phyloP scores from a whole-genome alignment of 2,113 vertebrate species.

The Caracal caracal region DNA sequence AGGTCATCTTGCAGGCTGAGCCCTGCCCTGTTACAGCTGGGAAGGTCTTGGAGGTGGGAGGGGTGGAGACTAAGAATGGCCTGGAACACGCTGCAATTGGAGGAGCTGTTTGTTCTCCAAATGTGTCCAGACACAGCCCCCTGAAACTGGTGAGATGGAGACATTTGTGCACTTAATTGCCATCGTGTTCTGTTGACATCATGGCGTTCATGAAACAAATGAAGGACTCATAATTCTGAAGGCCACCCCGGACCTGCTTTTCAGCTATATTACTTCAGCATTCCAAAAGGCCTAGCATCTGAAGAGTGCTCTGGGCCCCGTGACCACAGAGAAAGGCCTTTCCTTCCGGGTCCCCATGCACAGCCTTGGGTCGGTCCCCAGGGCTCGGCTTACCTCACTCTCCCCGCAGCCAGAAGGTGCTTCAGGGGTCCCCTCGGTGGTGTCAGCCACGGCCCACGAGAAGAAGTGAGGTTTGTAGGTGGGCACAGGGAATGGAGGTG shows the following conservation, averaged over 20 bases:
- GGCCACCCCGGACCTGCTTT: background rate
- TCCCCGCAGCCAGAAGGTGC: background rate
- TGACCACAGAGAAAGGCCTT: background rate
- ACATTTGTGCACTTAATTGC: too few species aligned
- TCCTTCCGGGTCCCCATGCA: background rate
- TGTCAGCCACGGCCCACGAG: background rate
- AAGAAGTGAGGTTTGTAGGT: conserved; percentile 54
- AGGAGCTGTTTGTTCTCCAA: background rate
- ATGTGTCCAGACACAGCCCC: background rate
- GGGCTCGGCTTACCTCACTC: background rate
- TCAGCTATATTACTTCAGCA: background rate
- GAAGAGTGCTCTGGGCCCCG: background rate
- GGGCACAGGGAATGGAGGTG: conserved; percentile 36
- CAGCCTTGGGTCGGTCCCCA: background rate
- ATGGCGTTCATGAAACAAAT: background rate
- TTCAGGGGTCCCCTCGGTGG: accelerated
- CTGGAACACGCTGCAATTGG: background rate
- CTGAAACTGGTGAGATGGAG: background rate
- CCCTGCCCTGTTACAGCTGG: background rate
- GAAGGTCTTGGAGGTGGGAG: background rate
- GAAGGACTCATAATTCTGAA: background rate
- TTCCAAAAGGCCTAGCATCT: background rate
- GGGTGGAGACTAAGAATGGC: background rate
- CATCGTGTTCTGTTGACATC: background rate
- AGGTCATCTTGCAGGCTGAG: background rate